A percentile compares a stretch with the other conserved stretches of the same genome.
Conservation (phyloP, 2,113 vertebrate genomes). For the Microtus richardsoni region DNA sequence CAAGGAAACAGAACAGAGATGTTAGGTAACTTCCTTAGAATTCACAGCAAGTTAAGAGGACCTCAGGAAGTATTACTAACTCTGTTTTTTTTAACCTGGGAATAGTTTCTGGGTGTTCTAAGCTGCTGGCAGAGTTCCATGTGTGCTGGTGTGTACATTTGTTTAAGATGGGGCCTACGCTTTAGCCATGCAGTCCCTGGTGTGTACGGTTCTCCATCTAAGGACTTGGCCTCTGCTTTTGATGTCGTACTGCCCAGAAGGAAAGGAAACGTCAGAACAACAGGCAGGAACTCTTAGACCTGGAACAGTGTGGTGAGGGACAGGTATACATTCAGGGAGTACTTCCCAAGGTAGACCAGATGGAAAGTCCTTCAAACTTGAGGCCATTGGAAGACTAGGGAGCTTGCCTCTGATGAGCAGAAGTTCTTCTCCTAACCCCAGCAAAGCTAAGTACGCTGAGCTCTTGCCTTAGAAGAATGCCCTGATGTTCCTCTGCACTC, state of each 20-base stretch:
- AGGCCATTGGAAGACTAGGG: neutral
- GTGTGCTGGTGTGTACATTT: neutral
- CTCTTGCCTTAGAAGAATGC: neutral
- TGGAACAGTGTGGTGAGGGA: slow-evolving; percentile 12
- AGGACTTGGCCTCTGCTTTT: neutral
- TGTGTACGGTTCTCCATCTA: neutral
- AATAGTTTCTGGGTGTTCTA: neutral
- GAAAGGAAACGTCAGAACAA: neutral
- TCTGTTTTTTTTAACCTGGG: neutral
- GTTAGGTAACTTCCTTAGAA: neutral
- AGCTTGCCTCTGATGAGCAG: neutral
- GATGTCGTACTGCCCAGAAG: neutral
- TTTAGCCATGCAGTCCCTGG: neutral
- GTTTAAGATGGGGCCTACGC: neutral
- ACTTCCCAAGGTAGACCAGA: neutral
- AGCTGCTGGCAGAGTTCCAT: neutral
- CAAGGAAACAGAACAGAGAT: neutral
- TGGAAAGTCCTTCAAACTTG: neutral
- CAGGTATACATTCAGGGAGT: neutral
- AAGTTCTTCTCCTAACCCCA: neutral
- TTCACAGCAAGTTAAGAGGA: neutral
- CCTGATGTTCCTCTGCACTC: neutral
- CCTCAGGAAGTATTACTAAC: neutral
- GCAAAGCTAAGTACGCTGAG: slow-evolving; percentile 18
- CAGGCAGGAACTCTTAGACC: neutral